Conservation (phyloP, 2,888 invertebrate species). For the Lissonota sp. region DNA sequence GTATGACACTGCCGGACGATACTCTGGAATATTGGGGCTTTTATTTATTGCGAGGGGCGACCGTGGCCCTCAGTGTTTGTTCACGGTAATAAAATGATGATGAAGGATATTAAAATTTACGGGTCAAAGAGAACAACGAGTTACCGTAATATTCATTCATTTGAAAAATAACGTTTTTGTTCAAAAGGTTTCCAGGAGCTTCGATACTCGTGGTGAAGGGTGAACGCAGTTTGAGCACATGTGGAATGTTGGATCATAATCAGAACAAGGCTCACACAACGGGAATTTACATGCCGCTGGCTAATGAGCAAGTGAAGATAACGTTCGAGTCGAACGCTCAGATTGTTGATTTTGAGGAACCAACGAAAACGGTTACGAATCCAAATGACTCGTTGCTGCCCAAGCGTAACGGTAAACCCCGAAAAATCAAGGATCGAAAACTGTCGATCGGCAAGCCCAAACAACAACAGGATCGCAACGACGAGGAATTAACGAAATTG, state of each 20-base stretch:
- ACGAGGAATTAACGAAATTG: slow-evolving; percentile 39
- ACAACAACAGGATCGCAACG: not conserved
- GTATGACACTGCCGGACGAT: slow-evolving; percentile 93
- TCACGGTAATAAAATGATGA: slow-evolving; percentile 86
- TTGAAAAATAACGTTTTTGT: slow-evolving; percentile 56
- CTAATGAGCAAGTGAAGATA: slow-evolving; percentile 86
- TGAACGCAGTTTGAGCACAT: slow-evolving; percentile 90
- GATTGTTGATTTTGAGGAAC: slow-evolving; percentile 80
- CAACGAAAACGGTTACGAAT: slow-evolving; percentile 52
- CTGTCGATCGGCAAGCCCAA: not conserved
- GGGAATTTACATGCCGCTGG: slow-evolving; percentile 83
- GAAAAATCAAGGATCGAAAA: slow-evolving; percentile 28
- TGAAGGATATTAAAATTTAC: slow-evolving; percentile 6
- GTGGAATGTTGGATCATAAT: slow-evolving; percentile 90
- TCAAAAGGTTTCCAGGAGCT: slow-evolving; percentile 87
- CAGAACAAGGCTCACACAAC: slow-evolving; percentile 86
- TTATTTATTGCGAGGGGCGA: slow-evolving; percentile 91
- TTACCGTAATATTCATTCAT: slow-evolving; percentile 27
- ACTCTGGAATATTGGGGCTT: slow-evolving; percentile 96
- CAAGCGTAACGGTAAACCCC: slow-evolving; percentile 6
- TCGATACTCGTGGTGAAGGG: slow-evolving; percentile 93
- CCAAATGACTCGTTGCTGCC: not conserved
- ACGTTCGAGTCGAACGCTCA: slow-evolving; percentile 87
- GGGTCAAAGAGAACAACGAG: not conserved
- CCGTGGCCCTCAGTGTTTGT: slow-evolving; percentile 91